Percentiles rank a stretch among this genome's conserved stretches.
These are phyloP conservation scores for Nothocercus julius DNA, from an alignment of 2,113 vertebrate species.

Conservation along the genomic window DNA sequence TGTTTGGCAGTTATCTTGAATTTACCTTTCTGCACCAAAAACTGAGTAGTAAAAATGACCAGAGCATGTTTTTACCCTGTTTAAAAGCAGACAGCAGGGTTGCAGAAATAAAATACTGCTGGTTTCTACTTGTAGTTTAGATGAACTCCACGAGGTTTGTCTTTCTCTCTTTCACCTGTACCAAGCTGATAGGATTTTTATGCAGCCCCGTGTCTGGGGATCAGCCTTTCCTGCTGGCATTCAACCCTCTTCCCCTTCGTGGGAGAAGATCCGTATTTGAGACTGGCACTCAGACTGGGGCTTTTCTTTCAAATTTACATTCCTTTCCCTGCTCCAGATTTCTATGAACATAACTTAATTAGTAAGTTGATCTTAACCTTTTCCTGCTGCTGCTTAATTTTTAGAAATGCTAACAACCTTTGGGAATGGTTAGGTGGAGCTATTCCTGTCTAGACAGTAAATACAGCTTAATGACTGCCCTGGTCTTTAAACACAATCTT, in stretches of 20 bases:
- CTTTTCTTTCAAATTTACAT: slow-evolving; percentile 47
- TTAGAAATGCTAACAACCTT: slow-evolving; percentile 73
- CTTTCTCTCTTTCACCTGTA: background rate
- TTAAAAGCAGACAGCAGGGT: background rate
- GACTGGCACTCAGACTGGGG: background rate
- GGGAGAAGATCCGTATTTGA: background rate
- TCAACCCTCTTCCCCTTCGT: background rate
- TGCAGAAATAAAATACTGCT: background rate
- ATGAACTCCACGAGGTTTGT: background rate
- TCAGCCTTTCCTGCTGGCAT: background rate
- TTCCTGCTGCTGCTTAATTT: slow-evolving; percentile 67
- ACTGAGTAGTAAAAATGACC: background rate
- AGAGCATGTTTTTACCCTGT: background rate
- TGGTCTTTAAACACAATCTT: slow-evolving; percentile 63
- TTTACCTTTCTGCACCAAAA: slow-evolving; percentile 17
- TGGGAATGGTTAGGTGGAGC: slow-evolving; percentile 74
- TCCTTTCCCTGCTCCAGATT: slow-evolving; percentile 41
- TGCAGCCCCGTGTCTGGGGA: background rate
- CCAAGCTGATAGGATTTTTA: background rate
- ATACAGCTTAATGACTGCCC: slow-evolving; percentile 67
- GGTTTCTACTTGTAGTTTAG: background rate
- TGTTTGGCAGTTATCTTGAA: slow-evolving; percentile 21
- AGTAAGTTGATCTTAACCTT: slow-evolving; percentile 71
- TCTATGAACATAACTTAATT: slow-evolving; percentile 66
- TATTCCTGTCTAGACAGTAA: slow-evolving; percentile 73